Evolutionary conservation across 2,113 vertebrate species (phyloP).

Genomic region (Hyperopisus bebe): DNA sequence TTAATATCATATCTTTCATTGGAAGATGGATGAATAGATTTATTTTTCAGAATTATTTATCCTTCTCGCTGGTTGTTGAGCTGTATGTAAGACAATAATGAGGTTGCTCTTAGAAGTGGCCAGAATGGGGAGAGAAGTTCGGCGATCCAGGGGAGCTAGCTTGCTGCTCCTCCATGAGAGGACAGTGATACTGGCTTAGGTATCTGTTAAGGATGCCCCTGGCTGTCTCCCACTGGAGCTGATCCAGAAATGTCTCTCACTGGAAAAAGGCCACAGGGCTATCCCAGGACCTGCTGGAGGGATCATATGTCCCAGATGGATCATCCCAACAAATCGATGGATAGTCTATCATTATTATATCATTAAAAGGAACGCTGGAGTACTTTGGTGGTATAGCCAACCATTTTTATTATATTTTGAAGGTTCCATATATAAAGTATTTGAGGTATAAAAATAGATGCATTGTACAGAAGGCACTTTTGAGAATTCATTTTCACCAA

Average conservation of each 20-base stretch:
- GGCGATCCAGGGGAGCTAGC: neutral
- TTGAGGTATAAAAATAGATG: neutral
- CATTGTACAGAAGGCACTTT: neutral
- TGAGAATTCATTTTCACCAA: neutral
- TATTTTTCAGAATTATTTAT: neutral
- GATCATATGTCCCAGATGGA: neutral
- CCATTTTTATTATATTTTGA: neutral
- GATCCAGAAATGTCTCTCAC: neutral
- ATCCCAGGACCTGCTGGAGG: neutral
- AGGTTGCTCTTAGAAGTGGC: neutral
- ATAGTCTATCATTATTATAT: neutral
- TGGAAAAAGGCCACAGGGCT: neutral
- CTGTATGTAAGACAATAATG: neutral
- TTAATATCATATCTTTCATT: neutral
- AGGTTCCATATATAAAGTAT: neutral
- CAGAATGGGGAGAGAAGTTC: neutral
- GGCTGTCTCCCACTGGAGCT: neutral
- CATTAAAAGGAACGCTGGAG: neutral
- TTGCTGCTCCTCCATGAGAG: neutral
- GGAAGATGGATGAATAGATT: neutral
- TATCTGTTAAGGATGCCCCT: neutral
- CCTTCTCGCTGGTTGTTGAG: neutral
- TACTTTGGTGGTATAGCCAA: neutral
- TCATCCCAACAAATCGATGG: neutral
- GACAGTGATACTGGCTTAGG: neutral